A percentile compares a stretch with the other conserved stretches of the same genome.
phyloP scores from a whole-genome alignment of 1,140 invertebrate genomes.

The Anthonomus grandis region DNA sequence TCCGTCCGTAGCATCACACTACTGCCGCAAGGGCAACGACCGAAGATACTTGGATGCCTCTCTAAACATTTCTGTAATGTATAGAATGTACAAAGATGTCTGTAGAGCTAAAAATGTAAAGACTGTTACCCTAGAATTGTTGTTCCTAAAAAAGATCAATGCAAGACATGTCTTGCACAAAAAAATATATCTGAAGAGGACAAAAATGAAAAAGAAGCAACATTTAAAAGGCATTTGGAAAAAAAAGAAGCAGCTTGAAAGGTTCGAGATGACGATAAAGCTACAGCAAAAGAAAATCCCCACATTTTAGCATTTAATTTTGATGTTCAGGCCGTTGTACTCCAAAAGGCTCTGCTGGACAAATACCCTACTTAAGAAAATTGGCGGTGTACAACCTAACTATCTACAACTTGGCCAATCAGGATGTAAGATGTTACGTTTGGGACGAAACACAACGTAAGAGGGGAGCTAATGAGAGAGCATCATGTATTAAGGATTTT shows the following conservation, averaged over 20 bases:
- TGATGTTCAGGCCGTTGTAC: conserved; percentile 45
- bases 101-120: conserved; percentile 18
- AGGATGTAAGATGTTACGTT: conserved; percentile 16
- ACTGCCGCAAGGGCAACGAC: conserved; percentile 1
- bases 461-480: conserved; percentile 46
- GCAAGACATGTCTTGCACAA: conserved; percentile 29
- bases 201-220: conserved; percentile 14
- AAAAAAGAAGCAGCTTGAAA: conserved; percentile 29
- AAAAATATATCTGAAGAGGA: conserved; percentile 19
- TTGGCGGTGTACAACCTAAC: conserved; percentile 51
- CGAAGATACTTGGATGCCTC: conserved; percentile 9
- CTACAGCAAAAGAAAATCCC: conserved; percentile 30
- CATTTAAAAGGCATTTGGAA: conserved; percentile 24
- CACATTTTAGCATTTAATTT: conserved; percentile 30
- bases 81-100: conserved; percentile 27
- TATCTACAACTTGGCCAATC: conserved; percentile 29
- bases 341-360: conserved; percentile 41
- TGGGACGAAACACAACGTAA: conserved; percentile 28
- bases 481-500: conserved; percentile 43
- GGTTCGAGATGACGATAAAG: conserved; percentile 34
- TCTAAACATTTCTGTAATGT: conserved; percentile 22
- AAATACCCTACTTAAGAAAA: conserved; percentile 49
- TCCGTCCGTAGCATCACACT: too few relatives aligned
- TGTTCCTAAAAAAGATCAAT: conserved; percentile 35
- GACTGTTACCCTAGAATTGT: conserved; percentile 25